phyloP scores from a whole-genome alignment of 2,888 invertebrate genomes.

The Scrobipalpa atriplicella region DNA sequence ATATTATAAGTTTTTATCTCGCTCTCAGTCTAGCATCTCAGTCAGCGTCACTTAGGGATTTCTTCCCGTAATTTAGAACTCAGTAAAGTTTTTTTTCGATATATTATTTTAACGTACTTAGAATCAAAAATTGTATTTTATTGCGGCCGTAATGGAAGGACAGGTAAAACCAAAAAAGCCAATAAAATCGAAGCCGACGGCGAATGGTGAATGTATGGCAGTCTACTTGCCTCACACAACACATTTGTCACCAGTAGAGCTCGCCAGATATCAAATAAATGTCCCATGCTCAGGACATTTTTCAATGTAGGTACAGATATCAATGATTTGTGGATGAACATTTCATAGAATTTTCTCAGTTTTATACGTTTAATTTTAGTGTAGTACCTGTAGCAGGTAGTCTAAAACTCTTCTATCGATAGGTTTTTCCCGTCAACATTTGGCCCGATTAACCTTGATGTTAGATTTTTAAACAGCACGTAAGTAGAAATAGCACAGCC shows the following conservation, averaged over 20 bases:
- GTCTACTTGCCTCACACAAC: conserved; percentile 35
- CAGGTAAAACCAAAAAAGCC: background rate
- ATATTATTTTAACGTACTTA: no score
- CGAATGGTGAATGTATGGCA: conserved; percentile 36
- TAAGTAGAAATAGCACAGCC: no score
- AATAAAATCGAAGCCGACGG: conserved; percentile 2
- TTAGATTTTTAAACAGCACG: no score
- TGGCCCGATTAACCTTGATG: no score
- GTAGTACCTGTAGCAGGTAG: no score
- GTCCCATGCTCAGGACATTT: conserved; percentile 52
- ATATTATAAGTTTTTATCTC: no score
- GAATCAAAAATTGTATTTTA: no score
- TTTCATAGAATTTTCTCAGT: background rate
- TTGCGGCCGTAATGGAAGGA: background rate
- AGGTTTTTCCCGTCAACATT: no score
- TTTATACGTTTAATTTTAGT: background rate
- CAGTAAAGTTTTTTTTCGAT: no score
- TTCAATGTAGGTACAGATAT: conserved; percentile 49
- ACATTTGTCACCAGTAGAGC: conserved; percentile 52
- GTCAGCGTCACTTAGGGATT: no score
- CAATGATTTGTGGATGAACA: conserved; percentile 40
- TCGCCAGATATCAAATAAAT: conserved; percentile 63
- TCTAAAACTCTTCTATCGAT: background rate
- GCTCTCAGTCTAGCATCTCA: no score
- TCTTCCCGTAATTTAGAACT: no score